Evolutionary conservation across 2,113 vertebrate genomes (phyloP).

Genomic region (Coregonus clupeaformis): DNA sequence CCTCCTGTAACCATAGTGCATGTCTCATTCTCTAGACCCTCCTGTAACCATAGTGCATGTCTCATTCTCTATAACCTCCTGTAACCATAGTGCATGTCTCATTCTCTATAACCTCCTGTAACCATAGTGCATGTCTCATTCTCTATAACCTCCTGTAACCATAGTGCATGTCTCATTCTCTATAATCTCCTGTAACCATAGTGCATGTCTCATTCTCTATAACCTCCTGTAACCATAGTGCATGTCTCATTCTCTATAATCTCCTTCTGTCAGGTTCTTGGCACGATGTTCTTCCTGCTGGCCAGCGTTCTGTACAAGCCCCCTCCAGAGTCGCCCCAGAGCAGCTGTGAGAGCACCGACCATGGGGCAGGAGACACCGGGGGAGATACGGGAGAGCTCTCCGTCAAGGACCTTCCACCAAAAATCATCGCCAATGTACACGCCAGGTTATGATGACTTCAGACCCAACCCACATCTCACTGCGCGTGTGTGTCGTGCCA

Average conservation of each 20-base stretch:
- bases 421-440: constrained; percentile 58
- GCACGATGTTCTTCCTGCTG: constrained; percentile 79
- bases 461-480: neutral
- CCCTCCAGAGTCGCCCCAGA: constrained; percentile 72
- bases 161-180: neutral
- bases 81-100: neutral
- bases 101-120: no score
- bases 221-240: no score
- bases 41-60: neutral
- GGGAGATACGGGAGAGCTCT: constrained; percentile 50
- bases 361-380: constrained; percentile 48
- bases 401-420: constrained; percentile 68
- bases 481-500: neutral
- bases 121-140: neutral
- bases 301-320: constrained; percentile 83
- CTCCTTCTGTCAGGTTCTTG: constrained; percentile 76
- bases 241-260: no score
- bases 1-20: neutral
- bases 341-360: constrained; percentile 76
- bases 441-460: constrained; percentile 67
- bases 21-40: no score
- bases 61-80: no score
- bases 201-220: neutral
- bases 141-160: no score
- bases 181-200: no score